Base-by-base conservation (phyloP, 2,888 invertebrate species). In the Mamestra brassicae region DNA sequence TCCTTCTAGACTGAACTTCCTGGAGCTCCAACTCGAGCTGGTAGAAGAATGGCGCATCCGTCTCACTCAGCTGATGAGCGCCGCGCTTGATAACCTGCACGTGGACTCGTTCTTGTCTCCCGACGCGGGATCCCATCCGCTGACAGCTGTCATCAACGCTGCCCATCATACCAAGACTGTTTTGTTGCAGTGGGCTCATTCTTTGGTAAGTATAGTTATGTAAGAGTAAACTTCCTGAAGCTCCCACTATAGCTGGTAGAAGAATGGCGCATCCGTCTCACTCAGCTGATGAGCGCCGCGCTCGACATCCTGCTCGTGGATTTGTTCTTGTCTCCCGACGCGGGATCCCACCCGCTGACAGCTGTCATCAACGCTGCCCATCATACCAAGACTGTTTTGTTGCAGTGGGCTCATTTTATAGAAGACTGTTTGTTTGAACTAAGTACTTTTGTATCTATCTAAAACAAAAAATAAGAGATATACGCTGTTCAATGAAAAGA, bases 31-130 rank as follows among this genome's bases (percentile, higher is more conserved):
- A 92, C 93, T 99, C 36, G 99, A 99, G 89, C 94, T 99, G 63
- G 97, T 99, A 72, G 99, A 99, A 88, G 99, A 99, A 91, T 98
- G 98, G 96, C 97, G 99, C 50, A 97, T 99, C 17, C 97, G 99
- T 65, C 96, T 99, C 65, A 97, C 98, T 10, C 99, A 99, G 93
- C 94, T 99, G 64, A 97, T 95, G 71, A 91, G 91, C 68, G 96
- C 95, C 2, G 93, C 95, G 0, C 77, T 90, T 5, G 89, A 87
- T 1, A 79, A 89, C 0, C 87, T 95, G 36, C 80, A 87, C 0
- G 89, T 91, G 7, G 92, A 93, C 61, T 89, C 94, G 7, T 94
- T 95, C 87, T 83, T 95, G 15, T 84, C 88, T 0, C 87, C 92
- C 0, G 89, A 87, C 10, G 89, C 90, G 0, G 84, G 97, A 98